Conservation (phyloP, 2,797 vertebrate genomes). For the Pseudopleuronectes americanus region DNA sequence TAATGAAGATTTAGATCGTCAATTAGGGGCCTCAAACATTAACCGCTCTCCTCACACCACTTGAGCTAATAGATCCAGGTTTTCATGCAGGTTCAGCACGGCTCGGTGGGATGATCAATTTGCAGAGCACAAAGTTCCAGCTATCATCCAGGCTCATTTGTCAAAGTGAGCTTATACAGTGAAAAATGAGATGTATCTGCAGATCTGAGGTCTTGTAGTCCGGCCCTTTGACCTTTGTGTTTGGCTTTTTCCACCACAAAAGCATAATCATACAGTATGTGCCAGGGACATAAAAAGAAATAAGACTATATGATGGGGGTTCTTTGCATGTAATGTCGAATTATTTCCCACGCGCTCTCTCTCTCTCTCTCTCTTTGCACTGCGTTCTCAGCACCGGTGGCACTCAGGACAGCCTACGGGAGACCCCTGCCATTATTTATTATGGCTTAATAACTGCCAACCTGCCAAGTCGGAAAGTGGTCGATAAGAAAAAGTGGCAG, state of each 20-base stretch:
- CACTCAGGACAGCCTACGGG: constrained; percentile 48
- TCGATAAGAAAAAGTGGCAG: constrained; percentile 72
- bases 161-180: constrained; percentile 48
- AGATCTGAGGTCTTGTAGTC: constrained; percentile 2
- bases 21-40: constrained; percentile 57
- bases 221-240: constrained; percentile 11
- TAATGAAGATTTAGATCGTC: constrained; percentile 72
- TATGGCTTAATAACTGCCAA: constrained; percentile 70
- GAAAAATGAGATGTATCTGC: constrained; percentile 40
- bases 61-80: constrained; percentile 54
- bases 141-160: constrained; percentile 56
- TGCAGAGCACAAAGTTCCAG: constrained; percentile 42
- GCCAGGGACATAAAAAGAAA: constrained; percentile 11
- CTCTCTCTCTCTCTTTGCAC: constrained; percentile 29
- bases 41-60: constrained; percentile 46
- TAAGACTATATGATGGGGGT: constrained; percentile 29
- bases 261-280: constrained; percentile 7
- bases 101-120: constrained; percentile 60
- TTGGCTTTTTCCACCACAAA: constrained; percentile 8
- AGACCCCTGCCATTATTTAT: constrained; percentile 66
- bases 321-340: constrained; percentile 46
- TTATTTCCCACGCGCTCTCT: constrained; percentile 58
- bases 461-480: constrained; percentile 67
- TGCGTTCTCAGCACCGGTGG: constrained; percentile 52
- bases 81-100: constrained; percentile 48